These are phyloP conservation scores for Vidua chalybeata DNA, from an alignment of 2,113 vertebrate genomes.

Conservation along the genomic window DNA sequence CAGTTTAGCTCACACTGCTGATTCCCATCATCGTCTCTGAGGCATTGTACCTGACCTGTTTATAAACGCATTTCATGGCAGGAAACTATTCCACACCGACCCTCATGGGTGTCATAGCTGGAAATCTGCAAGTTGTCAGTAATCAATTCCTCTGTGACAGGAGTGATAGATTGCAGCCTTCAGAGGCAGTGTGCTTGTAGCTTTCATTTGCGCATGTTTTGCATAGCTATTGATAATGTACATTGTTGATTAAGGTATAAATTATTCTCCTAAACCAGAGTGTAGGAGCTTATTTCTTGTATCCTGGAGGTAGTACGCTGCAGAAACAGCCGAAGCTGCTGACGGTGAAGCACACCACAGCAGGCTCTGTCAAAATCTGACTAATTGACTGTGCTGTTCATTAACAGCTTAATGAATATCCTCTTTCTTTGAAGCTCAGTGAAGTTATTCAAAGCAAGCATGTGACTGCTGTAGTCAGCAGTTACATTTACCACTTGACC, in stretches of 20 bases:
- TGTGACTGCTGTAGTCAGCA: background rate
- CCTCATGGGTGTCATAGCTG: accelerated
- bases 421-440: background rate
- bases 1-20: background rate
- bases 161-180: background rate
- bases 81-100: background rate
- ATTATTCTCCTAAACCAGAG: background rate
- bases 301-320: background rate
- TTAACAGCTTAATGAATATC: background rate
- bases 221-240: background rate
- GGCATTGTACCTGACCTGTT: background rate
- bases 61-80: background rate
- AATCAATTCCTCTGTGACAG: background rate
- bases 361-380: background rate
- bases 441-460: background rate
- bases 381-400: background rate
- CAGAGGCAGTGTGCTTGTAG: background rate
- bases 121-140: background rate
- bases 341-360: background rate
- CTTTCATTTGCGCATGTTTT: background rate
- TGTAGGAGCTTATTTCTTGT: background rate
- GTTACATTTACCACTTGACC: background rate
- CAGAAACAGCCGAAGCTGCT: background rate
- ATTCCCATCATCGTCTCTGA: background rate
- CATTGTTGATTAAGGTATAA: background rate